A percentile compares a stretch with the other conserved stretches of the same genome.
These are phyloP conservation scores for Ophiodon elongatus DNA, from an alignment of 2,113 vertebrate species.

Conservation along the genomic window DNA sequence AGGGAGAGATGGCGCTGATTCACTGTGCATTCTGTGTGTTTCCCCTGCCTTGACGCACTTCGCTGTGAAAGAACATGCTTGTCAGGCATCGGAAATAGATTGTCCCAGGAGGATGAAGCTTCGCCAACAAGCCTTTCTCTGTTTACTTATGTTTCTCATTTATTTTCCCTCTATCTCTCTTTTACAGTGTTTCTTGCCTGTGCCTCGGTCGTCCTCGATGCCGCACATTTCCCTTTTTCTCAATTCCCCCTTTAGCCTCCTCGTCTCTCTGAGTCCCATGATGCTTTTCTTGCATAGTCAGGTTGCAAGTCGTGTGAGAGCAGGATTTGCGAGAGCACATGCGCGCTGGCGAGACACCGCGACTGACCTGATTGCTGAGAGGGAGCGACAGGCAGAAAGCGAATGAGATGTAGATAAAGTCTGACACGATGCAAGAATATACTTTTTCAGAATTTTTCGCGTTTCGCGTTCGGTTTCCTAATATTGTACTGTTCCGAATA, in stretches of 20 bases:
- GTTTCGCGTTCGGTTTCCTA: not conserved
- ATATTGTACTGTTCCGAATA: not conserved
- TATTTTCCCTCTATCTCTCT: constrained; percentile 14
- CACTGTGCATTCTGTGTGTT: constrained; percentile 51
- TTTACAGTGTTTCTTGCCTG: not conserved
- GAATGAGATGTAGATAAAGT: constrained; percentile 13
- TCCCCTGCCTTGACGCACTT: constrained; percentile 40
- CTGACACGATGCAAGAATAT: not conserved
- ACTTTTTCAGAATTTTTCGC: not conserved
- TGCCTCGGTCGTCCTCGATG: not conserved
- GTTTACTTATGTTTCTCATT: constrained; percentile 61
- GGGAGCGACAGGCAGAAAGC: constrained; percentile 15
- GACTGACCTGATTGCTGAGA: constrained; percentile 68
- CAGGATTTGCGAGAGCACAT: constrained; percentile 61
- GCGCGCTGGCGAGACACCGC: constrained; percentile 39
- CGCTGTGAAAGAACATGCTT: constrained; percentile 63
- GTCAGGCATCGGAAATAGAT: constrained; percentile 68
- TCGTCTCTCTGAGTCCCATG: constrained; percentile 24
- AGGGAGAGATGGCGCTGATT: constrained; percentile 65
- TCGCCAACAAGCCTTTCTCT: constrained; percentile 44
- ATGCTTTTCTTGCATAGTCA: constrained; percentile 62
- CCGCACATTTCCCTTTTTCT: constrained; percentile 12
- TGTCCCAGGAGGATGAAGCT: constrained; percentile 63
- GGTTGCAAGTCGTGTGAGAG: constrained; percentile 64
- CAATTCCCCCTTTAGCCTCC: constrained; percentile 30